Conservation (phyloP, 2,797 vertebrate species). For the Gadopsis bispinosus region DNA sequence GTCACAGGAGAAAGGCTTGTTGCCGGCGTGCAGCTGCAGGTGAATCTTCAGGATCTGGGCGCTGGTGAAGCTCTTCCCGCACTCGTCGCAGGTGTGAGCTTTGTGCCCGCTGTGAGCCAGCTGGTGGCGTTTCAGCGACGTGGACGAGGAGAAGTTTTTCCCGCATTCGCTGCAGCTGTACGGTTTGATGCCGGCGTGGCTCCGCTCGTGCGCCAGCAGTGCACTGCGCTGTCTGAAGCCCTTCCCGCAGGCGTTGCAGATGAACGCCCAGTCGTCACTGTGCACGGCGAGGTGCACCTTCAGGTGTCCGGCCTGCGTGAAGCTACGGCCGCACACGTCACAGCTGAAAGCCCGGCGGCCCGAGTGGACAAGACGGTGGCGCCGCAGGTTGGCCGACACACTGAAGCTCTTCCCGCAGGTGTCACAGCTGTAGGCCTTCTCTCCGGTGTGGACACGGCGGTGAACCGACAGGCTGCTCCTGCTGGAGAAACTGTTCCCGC, state of each 20-base stretch:
- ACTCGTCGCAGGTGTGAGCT: conserved; percentile 46
- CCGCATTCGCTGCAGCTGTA: conserved; percentile 59
- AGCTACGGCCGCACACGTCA: conserved; percentile 45
- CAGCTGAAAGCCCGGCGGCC: conserved; percentile 64
- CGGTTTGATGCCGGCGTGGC: conserved; percentile 51
- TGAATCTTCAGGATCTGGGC: conserved; percentile 56
- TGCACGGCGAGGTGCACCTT: conserved; percentile 66
- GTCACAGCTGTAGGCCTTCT: conserved; percentile 70
- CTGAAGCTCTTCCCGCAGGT: conserved; percentile 70
- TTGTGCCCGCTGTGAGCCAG: conserved; percentile 33
- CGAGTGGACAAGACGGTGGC: conserved; percentile 67
- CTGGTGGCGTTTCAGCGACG: conserved; percentile 67
- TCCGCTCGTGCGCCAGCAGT: conserved; percentile 60
- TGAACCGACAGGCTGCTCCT: conserved; percentile 64
- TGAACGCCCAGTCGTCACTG: conserved; percentile 44
- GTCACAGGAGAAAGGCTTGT: conserved; percentile 60
- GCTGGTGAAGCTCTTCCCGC: conserved; percentile 61
- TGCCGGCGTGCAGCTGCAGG: conserved; percentile 54
- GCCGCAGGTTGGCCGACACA: conserved; percentile 61
- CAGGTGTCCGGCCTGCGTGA: conserved; percentile 72
- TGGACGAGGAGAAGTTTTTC: conserved; percentile 56
- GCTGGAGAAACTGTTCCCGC: conserved; percentile 62
- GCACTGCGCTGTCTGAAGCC: conserved; percentile 63
- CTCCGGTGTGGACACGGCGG: conserved; percentile 68
- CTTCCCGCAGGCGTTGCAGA: conserved; percentile 70